Evolutionary conservation across 53 echinoderm and acorn worm genomes (phyloP).

Genomic region (Antedon mediterranea): DNA sequence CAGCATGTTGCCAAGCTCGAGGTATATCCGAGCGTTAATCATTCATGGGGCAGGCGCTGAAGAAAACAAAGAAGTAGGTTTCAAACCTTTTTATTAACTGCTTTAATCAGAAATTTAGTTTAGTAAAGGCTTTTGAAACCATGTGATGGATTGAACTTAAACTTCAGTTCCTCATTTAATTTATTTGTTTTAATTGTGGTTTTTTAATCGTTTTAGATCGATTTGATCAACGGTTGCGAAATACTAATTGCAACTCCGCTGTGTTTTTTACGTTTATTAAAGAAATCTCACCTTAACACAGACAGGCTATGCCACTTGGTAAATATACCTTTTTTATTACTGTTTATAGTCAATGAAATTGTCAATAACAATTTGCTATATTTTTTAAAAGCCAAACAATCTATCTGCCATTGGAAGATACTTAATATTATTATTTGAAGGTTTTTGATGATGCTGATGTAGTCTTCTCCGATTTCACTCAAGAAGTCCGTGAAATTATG

Average conservation of each 20-base stretch:
- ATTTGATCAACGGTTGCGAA: conserved; percentile 71
- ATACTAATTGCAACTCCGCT: conserved; percentile 62
- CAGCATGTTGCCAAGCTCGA: conserved; percentile 24
- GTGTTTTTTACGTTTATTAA: conserved; percentile 57
- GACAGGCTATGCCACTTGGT: conserved; percentile 90
- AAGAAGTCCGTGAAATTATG: conserved; percentile 72
- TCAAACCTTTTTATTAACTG: neutral
- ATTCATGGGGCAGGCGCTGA: conserved; percentile 75
- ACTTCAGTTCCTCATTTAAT: no score
- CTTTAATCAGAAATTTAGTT: no score
- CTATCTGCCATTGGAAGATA: no score
- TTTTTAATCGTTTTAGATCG: conserved; percentile 33
- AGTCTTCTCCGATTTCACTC: conserved; percentile 50
- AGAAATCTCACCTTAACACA: conserved; percentile 50
- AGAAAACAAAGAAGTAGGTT: conserved; percentile 70
- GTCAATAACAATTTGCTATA: no score
- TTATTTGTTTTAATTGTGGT: neutral
- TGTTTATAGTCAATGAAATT: no score
- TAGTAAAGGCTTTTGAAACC: no score
- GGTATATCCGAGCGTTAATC: conserved; percentile 35
- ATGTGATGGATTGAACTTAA: no score
- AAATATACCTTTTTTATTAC: conserved; percentile 4
- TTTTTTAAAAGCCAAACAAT: no score
- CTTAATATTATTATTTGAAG: conserved; percentile 16
- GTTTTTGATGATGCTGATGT: conserved; percentile 82